Evolutionary conservation across 2,888 invertebrate genomes (phyloP).

Genomic region (Chalcosyrphus nemorum): DNA sequence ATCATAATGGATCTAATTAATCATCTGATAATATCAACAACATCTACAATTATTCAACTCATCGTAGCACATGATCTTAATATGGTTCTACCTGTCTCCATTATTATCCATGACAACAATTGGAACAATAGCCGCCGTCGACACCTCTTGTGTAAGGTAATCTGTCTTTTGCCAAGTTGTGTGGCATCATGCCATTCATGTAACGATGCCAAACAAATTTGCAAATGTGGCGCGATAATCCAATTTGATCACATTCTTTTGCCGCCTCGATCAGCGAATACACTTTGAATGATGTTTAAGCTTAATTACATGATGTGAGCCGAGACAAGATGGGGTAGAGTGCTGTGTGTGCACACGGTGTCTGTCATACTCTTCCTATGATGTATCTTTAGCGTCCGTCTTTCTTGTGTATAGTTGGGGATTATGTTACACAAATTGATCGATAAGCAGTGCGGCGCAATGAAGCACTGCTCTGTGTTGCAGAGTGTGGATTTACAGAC

Average conservation of each 20-base stretch:
- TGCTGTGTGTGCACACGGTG: slow-evolving; percentile 10
- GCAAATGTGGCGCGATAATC: slow-evolving; percentile 65
- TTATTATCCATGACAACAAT: slow-evolving; percentile 57
- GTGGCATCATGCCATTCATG: slow-evolving; percentile 27
- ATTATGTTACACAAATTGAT: slow-evolving; percentile 67
- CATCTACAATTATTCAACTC: slow-evolving; percentile 39
- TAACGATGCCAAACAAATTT: slow-evolving; percentile 52
- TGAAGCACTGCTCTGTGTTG: not conserved
- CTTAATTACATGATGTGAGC: slow-evolving; percentile 62
- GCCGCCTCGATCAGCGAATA: slow-evolving; percentile 6
- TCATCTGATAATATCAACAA: slow-evolving; percentile 39
- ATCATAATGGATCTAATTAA: slow-evolving; percentile 25
- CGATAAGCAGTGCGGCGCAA: slow-evolving; percentile 40
- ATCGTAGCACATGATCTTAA: slow-evolving; percentile 25
- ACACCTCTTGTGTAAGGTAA: slow-evolving; percentile 37
- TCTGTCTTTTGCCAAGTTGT: slow-evolving; percentile 39
- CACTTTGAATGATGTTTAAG: slow-evolving; percentile 52
- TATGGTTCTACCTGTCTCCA: slow-evolving; percentile 12
- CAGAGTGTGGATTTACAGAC: slow-evolving; percentile 46
- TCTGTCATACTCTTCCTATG: slow-evolving; percentile 10
- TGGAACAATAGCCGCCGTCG: slow-evolving; percentile 62
- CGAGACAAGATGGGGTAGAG: not conserved
- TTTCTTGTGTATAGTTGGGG: slow-evolving; percentile 23
- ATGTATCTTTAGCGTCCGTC: slow-evolving; percentile 41
- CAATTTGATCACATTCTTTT: slow-evolving; percentile 44